Conservation (phyloP, 2,113 vertebrate genomes). For the Onychostruthus taczanowskii region DNA sequence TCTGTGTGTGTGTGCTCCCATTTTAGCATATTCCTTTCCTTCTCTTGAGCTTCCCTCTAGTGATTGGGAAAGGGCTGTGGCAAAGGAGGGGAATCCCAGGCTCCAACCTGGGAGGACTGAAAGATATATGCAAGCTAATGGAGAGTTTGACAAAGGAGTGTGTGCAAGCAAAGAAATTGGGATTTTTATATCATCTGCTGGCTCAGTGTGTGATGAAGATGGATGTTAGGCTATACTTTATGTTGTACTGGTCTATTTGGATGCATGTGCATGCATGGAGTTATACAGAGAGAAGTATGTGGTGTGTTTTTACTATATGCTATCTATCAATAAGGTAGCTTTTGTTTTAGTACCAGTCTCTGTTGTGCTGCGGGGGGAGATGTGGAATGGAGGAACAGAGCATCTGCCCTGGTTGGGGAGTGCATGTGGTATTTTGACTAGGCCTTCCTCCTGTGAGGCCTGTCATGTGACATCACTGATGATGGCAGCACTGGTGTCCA, state of each 20-base stretch:
- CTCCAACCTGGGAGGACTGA: not conserved
- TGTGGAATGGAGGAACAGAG: not conserved
- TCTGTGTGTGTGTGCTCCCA: not conserved
- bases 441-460: not conserved
- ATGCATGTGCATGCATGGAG: fast-evolving
- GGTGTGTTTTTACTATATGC: not conserved
- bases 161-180: not conserved
- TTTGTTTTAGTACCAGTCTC: not conserved
- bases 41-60: not conserved
- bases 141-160: not conserved
- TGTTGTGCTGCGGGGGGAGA: fast-evolving
- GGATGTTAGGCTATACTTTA: not conserved
- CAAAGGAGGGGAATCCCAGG: not conserved
- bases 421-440: not conserved
- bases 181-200: not conserved
- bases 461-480: not conserved
- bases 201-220: not conserved
- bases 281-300: not conserved
- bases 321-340: not conserved
- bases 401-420: not conserved
- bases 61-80: not conserved
- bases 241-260: not conserved
- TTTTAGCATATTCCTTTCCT: not conserved
- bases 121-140: not conserved
- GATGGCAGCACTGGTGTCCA: not conserved